phyloP scores from a whole-genome alignment of 1,140 invertebrate genomes.

The Drosophila gunungcola region DNA sequence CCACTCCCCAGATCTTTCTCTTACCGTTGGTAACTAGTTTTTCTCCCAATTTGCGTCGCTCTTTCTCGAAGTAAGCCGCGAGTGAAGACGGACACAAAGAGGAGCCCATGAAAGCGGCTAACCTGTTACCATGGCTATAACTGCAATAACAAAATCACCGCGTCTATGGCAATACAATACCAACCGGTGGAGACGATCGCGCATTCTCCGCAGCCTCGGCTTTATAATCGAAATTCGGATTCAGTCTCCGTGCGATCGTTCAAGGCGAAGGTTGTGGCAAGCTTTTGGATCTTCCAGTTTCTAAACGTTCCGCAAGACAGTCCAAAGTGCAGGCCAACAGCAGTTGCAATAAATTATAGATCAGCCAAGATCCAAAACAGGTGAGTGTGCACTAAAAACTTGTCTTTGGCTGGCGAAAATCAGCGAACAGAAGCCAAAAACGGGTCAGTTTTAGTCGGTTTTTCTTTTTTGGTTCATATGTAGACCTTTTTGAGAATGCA shows the following conservation, averaged over 20 bases:
- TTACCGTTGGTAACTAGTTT: slow-evolving; percentile 19
- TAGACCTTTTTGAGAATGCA: slow-evolving; percentile 41
- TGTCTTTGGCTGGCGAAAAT: slow-evolving; percentile 4
- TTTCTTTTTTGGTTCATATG: background rate
- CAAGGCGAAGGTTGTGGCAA: slow-evolving; percentile 82
- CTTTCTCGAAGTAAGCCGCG: slow-evolving; percentile 9
- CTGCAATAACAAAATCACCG: slow-evolving; percentile 17
- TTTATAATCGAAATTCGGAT: slow-evolving; percentile 17
- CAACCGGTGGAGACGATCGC: slow-evolving; percentile 47
- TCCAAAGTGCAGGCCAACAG: slow-evolving; percentile 64
- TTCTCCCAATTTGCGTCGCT: background rate
- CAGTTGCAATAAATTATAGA: slow-evolving; percentile 46
- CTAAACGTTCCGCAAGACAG: slow-evolving; percentile 35
- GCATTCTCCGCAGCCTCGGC: slow-evolving; percentile 55
- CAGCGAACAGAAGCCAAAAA: slow-evolving; percentile 34
- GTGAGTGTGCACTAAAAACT: slow-evolving; percentile 55
- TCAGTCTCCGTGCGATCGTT: slow-evolving; percentile 75
- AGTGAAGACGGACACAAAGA: slow-evolving; percentile 29
- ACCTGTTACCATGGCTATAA: slow-evolving; percentile 55
- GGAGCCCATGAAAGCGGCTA: slow-evolving; percentile 41
- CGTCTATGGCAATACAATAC: slow-evolving; percentile 54
- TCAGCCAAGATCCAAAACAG: slow-evolving; percentile 51
- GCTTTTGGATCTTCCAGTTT: slow-evolving; percentile 25
- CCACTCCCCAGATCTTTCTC: slow-evolving; percentile 13
- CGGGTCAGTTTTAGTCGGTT: slow-evolving; percentile 57